Conservation (phyloP, 2,113 vertebrate species). For the Eretmochelys imbricata region DNA sequence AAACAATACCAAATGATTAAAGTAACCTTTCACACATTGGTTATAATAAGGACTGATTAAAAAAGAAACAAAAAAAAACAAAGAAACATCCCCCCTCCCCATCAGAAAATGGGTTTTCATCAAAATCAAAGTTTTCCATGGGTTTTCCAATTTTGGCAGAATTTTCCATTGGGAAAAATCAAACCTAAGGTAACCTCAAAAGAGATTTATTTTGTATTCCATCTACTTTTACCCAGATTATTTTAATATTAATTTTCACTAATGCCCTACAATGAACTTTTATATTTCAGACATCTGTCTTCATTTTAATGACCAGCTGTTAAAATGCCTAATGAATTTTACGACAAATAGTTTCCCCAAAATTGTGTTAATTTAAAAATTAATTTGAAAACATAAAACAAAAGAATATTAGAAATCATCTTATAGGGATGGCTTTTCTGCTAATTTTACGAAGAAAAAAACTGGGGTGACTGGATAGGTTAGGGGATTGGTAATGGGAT, state of each 20-base stretch:
- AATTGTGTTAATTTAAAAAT: background rate
- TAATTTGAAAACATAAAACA: background rate
- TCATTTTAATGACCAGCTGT: background rate
- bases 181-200: background rate
- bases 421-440: background rate
- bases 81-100: too few species aligned
- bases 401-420: background rate
- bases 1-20: background rate
- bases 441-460: background rate
- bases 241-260: background rate
- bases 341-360: slow-evolving; percentile 21
- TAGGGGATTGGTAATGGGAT: fast-evolving
- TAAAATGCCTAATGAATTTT: slow-evolving; percentile 20
- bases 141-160: background rate
- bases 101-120: background rate
- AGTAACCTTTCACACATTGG: background rate
- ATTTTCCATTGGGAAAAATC: background rate
- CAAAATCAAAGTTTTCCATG: background rate
- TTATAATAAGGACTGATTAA: background rate
- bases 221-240: background rate
- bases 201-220: background rate
- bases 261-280: background rate
- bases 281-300: background rate
- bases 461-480: background rate
- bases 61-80: background rate